Conservation (phyloP, 2,888 invertebrate genomes). For the Xylophagus ater region DNA sequence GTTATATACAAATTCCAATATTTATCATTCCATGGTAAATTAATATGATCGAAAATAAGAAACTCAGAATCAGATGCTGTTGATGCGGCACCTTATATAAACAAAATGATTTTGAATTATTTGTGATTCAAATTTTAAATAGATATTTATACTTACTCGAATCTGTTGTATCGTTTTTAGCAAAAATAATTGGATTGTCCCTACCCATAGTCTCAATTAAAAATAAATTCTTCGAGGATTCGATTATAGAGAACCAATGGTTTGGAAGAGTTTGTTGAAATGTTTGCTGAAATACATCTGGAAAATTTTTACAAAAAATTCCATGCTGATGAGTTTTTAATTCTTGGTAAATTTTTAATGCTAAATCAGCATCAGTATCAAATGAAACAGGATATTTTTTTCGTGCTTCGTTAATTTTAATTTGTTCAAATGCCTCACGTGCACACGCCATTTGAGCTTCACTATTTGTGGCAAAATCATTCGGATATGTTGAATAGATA, state of each 20-base stretch:
- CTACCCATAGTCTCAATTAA: slow-evolving; percentile 31
- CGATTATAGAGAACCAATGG: slow-evolving; percentile 55
- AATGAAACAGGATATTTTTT: slow-evolving; percentile 25
- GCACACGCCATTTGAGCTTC: slow-evolving; percentile 30
- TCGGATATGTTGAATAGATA: slow-evolving; percentile 32
- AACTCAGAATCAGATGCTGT: slow-evolving; percentile 8
- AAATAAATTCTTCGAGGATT: slow-evolving; percentile 44
- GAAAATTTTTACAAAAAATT: slow-evolving; percentile 47
- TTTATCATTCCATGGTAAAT: slow-evolving; percentile 28
- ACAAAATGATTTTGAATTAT: slow-evolving; percentile 1
- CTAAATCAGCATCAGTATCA: slow-evolving; percentile 28
- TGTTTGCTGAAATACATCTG: slow-evolving; percentile 46
- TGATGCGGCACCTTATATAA: slow-evolving; percentile 12
- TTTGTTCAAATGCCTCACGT: slow-evolving; percentile 28
- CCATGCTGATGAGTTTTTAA: slow-evolving; percentile 44
- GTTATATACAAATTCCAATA: slow-evolving; percentile 50
- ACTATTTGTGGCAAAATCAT: slow-evolving; percentile 26
- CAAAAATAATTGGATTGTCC: slow-evolving; percentile 30
- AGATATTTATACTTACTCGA: slow-evolving; percentile 8
- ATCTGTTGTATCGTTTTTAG: slow-evolving; percentile 24
- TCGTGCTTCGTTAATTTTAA: slow-evolving; percentile 23
- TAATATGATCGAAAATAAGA: slow-evolving; percentile 21
- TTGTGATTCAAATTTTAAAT: not conserved
- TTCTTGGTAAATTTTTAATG: slow-evolving; percentile 28
- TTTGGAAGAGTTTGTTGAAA: slow-evolving; percentile 56